Conservation (phyloP, 2,888 invertebrate species). For the Carpatolechia fugitivella region DNA sequence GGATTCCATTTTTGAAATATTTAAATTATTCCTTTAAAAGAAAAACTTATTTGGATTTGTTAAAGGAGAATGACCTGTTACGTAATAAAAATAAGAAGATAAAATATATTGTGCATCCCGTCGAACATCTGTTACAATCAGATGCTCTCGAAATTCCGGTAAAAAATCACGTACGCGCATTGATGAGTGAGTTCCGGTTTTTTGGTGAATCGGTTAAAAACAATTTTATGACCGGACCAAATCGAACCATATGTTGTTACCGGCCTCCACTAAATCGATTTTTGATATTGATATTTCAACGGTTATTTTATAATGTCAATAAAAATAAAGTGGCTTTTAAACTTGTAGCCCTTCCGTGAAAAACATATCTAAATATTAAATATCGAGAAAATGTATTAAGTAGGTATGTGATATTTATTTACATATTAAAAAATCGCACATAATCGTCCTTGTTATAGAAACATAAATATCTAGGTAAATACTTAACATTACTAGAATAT, state of each 20-base stretch:
- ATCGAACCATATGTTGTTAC: slow-evolving; percentile 43
- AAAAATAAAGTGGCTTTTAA: not conserved
- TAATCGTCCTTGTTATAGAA: too few relatives aligned
- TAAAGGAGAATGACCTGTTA: slow-evolving; percentile 13
- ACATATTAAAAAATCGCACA: too few relatives aligned
- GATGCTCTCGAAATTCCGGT: slow-evolving; percentile 47
- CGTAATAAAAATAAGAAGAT: not conserved
- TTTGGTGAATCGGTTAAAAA: slow-evolving; percentile 35
- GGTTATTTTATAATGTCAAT: slow-evolving; percentile 19
- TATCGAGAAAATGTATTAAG: too few relatives aligned
- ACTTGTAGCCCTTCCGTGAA: too few relatives aligned
- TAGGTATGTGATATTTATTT: not conserved
- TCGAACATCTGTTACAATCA: slow-evolving; percentile 50
- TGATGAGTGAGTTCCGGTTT: slow-evolving; percentile 54
- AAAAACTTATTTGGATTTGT: not conserved
- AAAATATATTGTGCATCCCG: slow-evolving; percentile 22
- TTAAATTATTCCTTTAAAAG: slow-evolving; percentile 19
- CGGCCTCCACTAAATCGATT: slow-evolving; percentile 24
- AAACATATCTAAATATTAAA: too few relatives aligned
- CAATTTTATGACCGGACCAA: slow-evolving; percentile 38
- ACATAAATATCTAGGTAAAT: not conserved
- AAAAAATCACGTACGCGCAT: slow-evolving; percentile 51
- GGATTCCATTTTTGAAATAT: slow-evolving; percentile 60
- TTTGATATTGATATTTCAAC: slow-evolving; percentile 25
- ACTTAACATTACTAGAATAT: slow-evolving; percentile 5